Evolutionary conservation across 2,113 vertebrate species (phyloP).

Genomic region (Periophthalmus modestus): DNA sequence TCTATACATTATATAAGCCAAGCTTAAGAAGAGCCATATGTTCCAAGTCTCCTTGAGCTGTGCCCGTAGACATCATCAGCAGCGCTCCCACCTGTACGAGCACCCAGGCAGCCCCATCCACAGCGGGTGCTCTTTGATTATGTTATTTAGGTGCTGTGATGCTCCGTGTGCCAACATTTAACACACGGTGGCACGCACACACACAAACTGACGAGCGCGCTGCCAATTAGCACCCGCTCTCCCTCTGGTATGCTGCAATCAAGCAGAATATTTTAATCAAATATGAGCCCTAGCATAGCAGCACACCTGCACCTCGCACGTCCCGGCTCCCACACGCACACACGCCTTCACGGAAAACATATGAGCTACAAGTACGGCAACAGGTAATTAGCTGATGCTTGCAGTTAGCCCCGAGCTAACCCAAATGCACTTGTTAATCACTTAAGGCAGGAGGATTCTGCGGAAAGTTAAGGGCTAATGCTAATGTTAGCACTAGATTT

Average conservation of each 20-base stretch:
- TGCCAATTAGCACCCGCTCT: slow-evolving; percentile 63
- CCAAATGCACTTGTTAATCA: slow-evolving; percentile 29
- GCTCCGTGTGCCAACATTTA: slow-evolving; percentile 50
- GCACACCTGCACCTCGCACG: slow-evolving; percentile 50
- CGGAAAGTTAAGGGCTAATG: slow-evolving; percentile 15
- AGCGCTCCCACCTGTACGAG: background rate
- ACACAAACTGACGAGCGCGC: slow-evolving; percentile 12
- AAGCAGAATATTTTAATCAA: slow-evolving; percentile 62
- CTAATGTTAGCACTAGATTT: slow-evolving; percentile 6
- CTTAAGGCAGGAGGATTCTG: slow-evolving; percentile 25
- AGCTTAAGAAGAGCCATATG: slow-evolving; percentile 21
- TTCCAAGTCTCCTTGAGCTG: slow-evolving; percentile 3
- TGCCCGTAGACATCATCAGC: background rate
- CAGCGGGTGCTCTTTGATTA: slow-evolving; percentile 54
- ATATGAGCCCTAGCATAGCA: slow-evolving; percentile 44
- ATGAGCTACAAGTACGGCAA: slow-evolving; percentile 41
- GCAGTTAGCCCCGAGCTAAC: slow-evolving; percentile 36
- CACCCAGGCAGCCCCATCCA: slow-evolving; percentile 42
- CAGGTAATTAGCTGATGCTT: slow-evolving; percentile 43
- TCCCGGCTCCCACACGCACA: slow-evolving; percentile 18
- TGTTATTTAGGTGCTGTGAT: slow-evolving; percentile 45
- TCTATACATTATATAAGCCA: slow-evolving; percentile 13
- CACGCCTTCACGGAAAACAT: slow-evolving; percentile 20
- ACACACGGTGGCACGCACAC: slow-evolving; percentile 25
- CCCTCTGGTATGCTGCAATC: slow-evolving; percentile 54